phyloP scores from a whole-genome alignment of 2,888 invertebrate genomes.

The Zygothrica quintamaculata region DNA sequence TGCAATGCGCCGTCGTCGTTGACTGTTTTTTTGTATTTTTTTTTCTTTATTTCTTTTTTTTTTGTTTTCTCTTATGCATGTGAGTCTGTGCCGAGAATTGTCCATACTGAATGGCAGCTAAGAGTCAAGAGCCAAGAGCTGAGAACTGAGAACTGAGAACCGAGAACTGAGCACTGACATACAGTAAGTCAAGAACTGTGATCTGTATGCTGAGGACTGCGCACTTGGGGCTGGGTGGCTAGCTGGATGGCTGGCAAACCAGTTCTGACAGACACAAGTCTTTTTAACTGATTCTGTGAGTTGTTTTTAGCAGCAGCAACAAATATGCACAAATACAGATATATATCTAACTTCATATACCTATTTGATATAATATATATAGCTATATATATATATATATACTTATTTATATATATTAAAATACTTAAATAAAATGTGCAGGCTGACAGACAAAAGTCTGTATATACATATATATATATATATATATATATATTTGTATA shows the following conservation, averaged over 20 bases:
- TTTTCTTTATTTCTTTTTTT: conserved; percentile 23
- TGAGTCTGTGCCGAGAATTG: conserved; percentile 75
- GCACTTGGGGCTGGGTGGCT: conserved; percentile 60
- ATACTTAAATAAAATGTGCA: too few relatives aligned
- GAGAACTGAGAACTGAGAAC: conserved; percentile 42
- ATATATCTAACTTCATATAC: conserved; percentile 22
- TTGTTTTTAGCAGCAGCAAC: conserved; percentile 66
- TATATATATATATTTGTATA: conserved; percentile 14
- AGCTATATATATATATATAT: conserved; percentile 23
- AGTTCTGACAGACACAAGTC: conserved; percentile 79
- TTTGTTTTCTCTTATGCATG: conserved; percentile 66
- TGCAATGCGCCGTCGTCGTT: conserved; percentile 69
- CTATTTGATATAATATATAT: conserved; percentile 13
- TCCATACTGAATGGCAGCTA: conserved; percentile 72
- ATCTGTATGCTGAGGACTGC: conserved; percentile 39
- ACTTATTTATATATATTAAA: conserved; percentile 21
- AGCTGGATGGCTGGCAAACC: conserved; percentile 64
- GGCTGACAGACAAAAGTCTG: conserved; percentile 29
- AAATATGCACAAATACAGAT: conserved; percentile 72
- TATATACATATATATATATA: conserved; percentile 25
- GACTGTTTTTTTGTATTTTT: conserved; percentile 42
- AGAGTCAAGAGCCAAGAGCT: conserved; percentile 31
- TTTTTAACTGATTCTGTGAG: conserved; percentile 78
- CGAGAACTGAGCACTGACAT: conserved; percentile 23
- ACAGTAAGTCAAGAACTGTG: too few relatives aligned